phyloP scores from a whole-genome alignment of 2,888 invertebrate species.

The Calliphora vomitoria region DNA sequence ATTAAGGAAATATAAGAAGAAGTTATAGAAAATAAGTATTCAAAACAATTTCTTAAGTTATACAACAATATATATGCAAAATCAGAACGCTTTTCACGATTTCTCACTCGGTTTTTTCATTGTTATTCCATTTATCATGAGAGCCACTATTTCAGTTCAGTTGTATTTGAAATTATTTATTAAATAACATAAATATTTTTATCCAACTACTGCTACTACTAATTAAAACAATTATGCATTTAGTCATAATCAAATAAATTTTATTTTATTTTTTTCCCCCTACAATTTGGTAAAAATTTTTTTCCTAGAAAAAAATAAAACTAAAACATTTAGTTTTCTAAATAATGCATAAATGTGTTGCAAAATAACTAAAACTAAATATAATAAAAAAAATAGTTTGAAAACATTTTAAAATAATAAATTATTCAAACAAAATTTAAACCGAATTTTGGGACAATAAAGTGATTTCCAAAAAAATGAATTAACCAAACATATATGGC shows the following conservation, averaged over 20 bases:
- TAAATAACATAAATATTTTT: neutral
- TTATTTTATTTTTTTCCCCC: neutral
- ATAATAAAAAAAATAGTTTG: neutral
- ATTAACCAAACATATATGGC: neutral
- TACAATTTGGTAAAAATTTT: neutral
- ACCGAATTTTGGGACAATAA: conserved; percentile 22
- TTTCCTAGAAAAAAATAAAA: neutral
- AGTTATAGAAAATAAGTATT: neutral
- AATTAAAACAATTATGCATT: conserved; percentile 8
- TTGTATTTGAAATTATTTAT: too few relatives aligned
- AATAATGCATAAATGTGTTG: conserved; percentile 30
- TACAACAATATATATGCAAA: too few relatives aligned
- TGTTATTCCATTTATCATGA: too few relatives aligned
- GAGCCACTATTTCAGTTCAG: too few relatives aligned
- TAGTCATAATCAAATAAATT: conserved; percentile 17
- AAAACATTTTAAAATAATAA: neutral
- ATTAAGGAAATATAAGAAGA: neutral
- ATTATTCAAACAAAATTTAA: conserved; percentile 21
- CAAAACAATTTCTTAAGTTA: too few relatives aligned
- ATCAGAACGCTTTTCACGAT: too few relatives aligned
- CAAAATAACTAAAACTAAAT: neutral
- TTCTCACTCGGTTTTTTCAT: too few relatives aligned
- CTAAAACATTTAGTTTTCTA: conserved; percentile 23
- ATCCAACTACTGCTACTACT: neutral
- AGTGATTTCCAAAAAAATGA: neutral